These are phyloP conservation scores for Colletes collaris DNA, from an alignment of 2,888 invertebrate species.

Conservation along the genomic window DNA sequence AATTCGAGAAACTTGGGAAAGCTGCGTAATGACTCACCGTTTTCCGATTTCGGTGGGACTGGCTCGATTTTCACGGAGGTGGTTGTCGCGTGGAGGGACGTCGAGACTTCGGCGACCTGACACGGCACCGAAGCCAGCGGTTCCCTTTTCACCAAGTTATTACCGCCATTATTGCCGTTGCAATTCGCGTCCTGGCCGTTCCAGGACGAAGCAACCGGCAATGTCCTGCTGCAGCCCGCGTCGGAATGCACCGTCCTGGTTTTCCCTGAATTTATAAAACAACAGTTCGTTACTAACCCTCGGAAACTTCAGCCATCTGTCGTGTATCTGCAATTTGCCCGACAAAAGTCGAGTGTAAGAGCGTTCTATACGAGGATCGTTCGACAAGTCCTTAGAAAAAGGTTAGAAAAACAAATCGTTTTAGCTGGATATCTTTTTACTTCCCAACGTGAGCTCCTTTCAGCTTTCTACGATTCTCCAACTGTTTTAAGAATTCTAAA, in stretches of 20 bases:
- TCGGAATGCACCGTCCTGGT: constrained; percentile 82
- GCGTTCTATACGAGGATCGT: no score
- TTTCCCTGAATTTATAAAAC: constrained; percentile 72
- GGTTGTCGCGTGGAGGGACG: constrained; percentile 80
- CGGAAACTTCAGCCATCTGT: no score
- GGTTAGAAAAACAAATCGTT: no score
- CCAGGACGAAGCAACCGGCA: constrained; percentile 87
- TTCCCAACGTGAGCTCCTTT: no score
- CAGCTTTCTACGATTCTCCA: no score
- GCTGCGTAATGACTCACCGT: constrained; percentile 74
- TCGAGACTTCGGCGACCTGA: constrained; percentile 86
- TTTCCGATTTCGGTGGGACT: constrained; percentile 87
- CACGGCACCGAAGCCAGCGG: constrained; percentile 85
- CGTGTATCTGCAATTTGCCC: no score
- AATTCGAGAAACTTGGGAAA: constrained; percentile 8
- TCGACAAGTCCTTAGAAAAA: no score
- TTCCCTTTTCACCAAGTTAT: constrained; percentile 88
- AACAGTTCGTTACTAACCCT: neutral
- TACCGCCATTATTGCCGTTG: constrained; percentile 76
- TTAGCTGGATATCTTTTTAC: no score
- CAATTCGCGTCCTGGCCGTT: constrained; percentile 77
- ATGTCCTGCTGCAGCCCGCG: constrained; percentile 88
- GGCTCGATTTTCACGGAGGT: constrained; percentile 87
- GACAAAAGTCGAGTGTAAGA: no score
- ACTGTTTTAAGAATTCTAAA: no score